Base-by-base conservation (phyloP, 2,797 vertebrate species). In the Pseudopleuronectes americanus region DNA sequence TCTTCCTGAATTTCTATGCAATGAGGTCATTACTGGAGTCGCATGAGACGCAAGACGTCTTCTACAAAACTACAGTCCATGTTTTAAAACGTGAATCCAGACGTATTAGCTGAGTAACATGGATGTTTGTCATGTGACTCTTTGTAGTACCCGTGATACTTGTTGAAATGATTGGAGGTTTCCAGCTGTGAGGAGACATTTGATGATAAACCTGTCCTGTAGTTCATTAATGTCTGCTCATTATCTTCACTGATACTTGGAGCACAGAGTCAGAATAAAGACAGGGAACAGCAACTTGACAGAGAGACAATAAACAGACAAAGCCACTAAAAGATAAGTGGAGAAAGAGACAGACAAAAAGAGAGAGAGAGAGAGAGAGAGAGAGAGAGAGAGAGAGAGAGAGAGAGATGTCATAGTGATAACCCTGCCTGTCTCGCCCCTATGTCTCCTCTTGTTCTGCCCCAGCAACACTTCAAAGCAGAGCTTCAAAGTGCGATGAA, bases 401-500 rank as follows among this genome's bases (percentile, higher is more conserved):
- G 31, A 14, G 41, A 43, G 41, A 43, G 16, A 14, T 64, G 68
- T 80, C 64, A 79, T 48, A 49, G 22, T 21, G 80, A 76, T 74
- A 75, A 77, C 65, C 41, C 43, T 59, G 56, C 45, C 56, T 45
- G 47, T 43, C 26, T 28, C 28, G 28, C 56, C n/a, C 68, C 63
- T 48, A 73, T 0, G 19, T 17, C 64, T 68, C 28, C 49, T 68
- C 28, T 67, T 45, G 43, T 28, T 74, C 57, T 59, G 73, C 26
- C 12, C 22, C 16, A 19, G 49, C 48, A 58, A 70, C 60, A 79
- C 80, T 79, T 84, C 80, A 86, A 84, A 88, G 81, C 36, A 12
- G 21, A 36, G 38, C 79, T 87, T 86, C 77, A 90, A 83, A 88
- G 77, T 53, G 58, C 43, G 62, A 26, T 53, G 59, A 82, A 84